Base-by-base conservation (phyloP, 2,888 invertebrate species). In the Pedicia rivosa region DNA sequence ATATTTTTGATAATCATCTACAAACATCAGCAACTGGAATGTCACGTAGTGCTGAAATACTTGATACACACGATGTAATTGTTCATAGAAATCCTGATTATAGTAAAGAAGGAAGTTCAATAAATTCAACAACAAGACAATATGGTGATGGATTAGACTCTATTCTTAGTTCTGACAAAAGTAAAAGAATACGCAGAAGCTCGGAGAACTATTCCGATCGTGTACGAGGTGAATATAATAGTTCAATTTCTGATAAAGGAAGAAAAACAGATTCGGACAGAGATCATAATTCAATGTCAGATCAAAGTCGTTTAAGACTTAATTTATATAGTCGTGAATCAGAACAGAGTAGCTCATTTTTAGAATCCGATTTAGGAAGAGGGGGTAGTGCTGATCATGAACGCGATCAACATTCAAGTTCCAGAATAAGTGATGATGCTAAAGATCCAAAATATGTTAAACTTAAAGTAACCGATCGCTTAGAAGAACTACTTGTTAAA, bases 31-130 rank as follows among this genome's bases (percentile, higher is more conserved):
- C 35, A 4, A 15, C 29, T 10, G 35, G 33, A 19, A 62, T 64
- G 20, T 68, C 71, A 13, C 64, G 62, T 47, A 72, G 72, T 45
- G 66, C 66, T 5, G 72, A 72, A 44, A 32, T 54, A 3, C 44
- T 62, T 2, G 55, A 58, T 28, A 40, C 42, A 3, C 35, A 35
- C 24, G 43, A 47, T 16, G 46, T 52, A 16, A 47, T 47, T 2
- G 46, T 50, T 2, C 49, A 53, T 39, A 44, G 48, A 9, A 46
- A 41, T 4, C 46, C 46, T 16, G 36, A 42, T 19, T 28, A 31
- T 22, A 25, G 12, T 19, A 26, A 25, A 37, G 40, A 43, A 4
- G 43, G 20, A 25, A 31, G 27, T 13, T 33, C 20, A 9, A 37
- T 25, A 20, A 25, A 17, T 4, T 15, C 14, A n/a, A 28, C 25